Percentiles rank a stretch among this genome's conserved stretches.
Evolutionary conservation across 2,888 invertebrate species (phyloP).

Genomic region (Anticlea derivata): DNA sequence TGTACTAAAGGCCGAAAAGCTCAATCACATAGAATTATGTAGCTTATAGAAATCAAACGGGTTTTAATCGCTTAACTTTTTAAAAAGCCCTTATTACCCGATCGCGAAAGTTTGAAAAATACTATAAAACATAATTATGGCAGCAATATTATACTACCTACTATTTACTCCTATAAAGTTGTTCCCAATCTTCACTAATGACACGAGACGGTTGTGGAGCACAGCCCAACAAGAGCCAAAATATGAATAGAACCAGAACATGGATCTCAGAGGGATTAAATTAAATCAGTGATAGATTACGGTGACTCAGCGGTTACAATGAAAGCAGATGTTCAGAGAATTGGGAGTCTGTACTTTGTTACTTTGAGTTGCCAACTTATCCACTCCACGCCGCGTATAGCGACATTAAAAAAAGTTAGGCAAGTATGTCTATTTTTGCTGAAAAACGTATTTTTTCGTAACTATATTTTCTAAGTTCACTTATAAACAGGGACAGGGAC

Average conservation of each 20-base stretch:
- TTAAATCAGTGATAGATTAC: constrained; percentile 52
- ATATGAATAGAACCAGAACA: constrained; percentile 34
- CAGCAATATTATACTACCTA: background rate
- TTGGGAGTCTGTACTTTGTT: constrained; percentile 20
- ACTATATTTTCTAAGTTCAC: too few species aligned
- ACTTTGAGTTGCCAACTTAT: constrained; percentile 9
- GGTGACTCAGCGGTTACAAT: constrained; percentile 56
- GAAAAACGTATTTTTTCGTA: too few species aligned
- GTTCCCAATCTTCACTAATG: background rate
- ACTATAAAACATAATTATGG: too few species aligned
- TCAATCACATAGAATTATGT: too few species aligned
- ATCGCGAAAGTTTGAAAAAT: too few species aligned
- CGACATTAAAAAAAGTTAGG: background rate
- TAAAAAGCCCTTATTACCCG: too few species aligned
- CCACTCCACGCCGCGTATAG: background rate
- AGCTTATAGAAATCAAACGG: too few species aligned
- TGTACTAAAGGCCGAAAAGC: too few species aligned
- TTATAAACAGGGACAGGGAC: too few species aligned
- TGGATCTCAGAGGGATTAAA: constrained; percentile 37
- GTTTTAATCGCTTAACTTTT: too few species aligned
- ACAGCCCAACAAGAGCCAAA: constrained; percentile 2
- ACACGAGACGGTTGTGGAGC: background rate
- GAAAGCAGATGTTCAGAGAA: constrained; percentile 56
- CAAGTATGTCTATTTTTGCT: too few species aligned
- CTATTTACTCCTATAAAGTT: too few species aligned